Evolutionary conservation across 2,888 invertebrate genomes (phyloP), one percentile per base, ranked within the genome.

Genomic region (Parelbella ahira): DNA sequence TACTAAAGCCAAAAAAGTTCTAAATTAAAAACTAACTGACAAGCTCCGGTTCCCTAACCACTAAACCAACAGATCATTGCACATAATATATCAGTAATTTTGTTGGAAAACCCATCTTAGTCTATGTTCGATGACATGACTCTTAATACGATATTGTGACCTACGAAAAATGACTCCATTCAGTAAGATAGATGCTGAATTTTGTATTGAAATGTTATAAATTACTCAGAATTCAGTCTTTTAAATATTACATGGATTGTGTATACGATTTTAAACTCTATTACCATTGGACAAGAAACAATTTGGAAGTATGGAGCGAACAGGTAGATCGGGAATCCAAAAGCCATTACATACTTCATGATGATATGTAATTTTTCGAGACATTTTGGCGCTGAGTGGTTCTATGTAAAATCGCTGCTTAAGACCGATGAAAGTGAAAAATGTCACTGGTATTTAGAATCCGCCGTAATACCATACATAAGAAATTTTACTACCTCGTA

Each of bases 291-390:
- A 11, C 18, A 36, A 25, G 24, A n/a, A 8, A 4, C 18, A 24
- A 24, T 36, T 25, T 36, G 18, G 25, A 25, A 8, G 6, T 10
- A 25, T 13, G 18, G n/a, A n/a, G n/a, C n/a, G 25, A 18, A 6
- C 32, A 33, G 32, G 32, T 33, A 18, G 24, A n/a, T n/a, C 10
- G 6, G 24, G 15, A 24, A 11, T 34, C 24, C 24, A 34, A 36
- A 36, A 10, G 34, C 24, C 10, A 18, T 36, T 36, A n/a, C n/a
- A n/a, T n/a, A n/a, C 34, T 36, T 36, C 7, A n/a, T 15, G 34
- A 36, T 36, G 24, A 36, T 36, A 36, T 36, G 25, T 36, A 36
- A 24, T 36, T 36, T 25, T 18, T 18, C 10, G 15, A n/a, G 34
- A 25, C 34, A 18, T 36, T 36, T 24, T 25, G 10, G 20, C 15